phyloP scores from a whole-genome alignment of 2,888 invertebrate species.

The Folsomia manolachei region DNA sequence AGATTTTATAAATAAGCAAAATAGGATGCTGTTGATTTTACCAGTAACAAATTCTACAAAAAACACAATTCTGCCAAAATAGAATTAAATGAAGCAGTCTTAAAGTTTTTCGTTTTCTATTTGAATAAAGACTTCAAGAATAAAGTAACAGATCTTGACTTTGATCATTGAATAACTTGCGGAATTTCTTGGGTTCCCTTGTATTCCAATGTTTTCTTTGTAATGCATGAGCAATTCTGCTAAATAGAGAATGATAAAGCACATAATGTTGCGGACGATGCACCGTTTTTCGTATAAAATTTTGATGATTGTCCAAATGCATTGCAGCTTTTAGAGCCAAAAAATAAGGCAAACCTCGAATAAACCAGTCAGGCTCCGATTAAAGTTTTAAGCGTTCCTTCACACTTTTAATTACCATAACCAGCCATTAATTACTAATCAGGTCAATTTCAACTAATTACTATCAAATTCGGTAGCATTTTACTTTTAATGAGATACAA shows the following conservation, averaged over 20 bases:
- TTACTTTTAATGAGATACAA: too few species aligned
- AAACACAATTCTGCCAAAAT: too few species aligned
- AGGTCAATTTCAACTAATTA: background rate
- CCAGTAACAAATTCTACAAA: too few species aligned
- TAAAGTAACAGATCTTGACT: background rate
- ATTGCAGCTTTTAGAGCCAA: too few species aligned
- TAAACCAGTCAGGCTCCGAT: too few species aligned
- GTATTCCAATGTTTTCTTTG: conserved; percentile 8
- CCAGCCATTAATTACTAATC: background rate
- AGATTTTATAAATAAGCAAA: too few species aligned
- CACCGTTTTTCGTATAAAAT: conserved; percentile 1
- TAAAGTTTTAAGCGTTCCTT: background rate
- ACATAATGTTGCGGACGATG: conserved; percentile 7
- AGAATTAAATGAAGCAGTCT: background rate
- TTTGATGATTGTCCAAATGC: background rate
- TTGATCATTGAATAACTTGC: background rate
- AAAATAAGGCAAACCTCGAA: too few species aligned
- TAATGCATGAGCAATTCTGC: conserved; percentile 8
- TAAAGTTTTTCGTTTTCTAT: background rate
- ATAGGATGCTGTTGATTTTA: too few species aligned
- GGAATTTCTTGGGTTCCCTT: background rate
- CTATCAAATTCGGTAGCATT: too few species aligned
- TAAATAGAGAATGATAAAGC: conserved; percentile 11
- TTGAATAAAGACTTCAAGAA: background rate
- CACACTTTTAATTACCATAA: background rate